Conservation (phyloP, 1,140 invertebrate genomes). For the Littorina saxatilis region DNA sequence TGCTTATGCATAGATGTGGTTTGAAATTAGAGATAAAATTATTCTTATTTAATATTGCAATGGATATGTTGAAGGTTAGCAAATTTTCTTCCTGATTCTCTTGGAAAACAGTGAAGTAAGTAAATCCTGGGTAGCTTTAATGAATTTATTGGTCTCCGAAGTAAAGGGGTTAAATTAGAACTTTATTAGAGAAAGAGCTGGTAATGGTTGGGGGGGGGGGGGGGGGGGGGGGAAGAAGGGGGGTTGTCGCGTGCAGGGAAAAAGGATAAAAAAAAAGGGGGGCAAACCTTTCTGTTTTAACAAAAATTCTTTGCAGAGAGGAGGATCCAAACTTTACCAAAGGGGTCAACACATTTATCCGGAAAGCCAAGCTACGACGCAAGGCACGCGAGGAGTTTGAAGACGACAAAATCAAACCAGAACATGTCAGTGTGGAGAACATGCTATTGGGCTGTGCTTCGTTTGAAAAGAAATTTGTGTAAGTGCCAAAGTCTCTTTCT, state of each 20-base stretch:
- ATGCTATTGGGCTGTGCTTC: slow-evolving; percentile 73
- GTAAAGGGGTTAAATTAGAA: too few species aligned
- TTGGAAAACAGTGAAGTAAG: too few species aligned
- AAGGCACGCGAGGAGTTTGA: slow-evolving; percentile 47
- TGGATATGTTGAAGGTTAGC: too few species aligned
- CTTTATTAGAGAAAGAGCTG: neutral
- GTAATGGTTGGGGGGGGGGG: too few species aligned
- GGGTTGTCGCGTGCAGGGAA: too few species aligned
- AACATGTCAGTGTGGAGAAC: slow-evolving; percentile 70
- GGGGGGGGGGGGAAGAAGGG: neutral
- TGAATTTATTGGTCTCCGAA: neutral
- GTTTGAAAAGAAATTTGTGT: slow-evolving; percentile 76
- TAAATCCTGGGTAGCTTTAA: too few species aligned
- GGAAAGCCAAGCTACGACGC: slow-evolving; percentile 57
- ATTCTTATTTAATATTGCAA: too few species aligned
- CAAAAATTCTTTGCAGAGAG: slow-evolving; percentile 39
- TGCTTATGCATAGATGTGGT: neutral
- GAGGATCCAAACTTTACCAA: slow-evolving; percentile 72
- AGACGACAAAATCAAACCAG: slow-evolving; percentile 33
- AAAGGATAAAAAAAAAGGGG: too few species aligned
- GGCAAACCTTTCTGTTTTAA: too few species aligned
- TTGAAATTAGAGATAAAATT: too few species aligned
- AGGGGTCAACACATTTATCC: slow-evolving; percentile 71
- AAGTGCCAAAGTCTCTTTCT: slow-evolving; percentile 48
- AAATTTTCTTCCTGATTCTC: too few species aligned